phyloP scores from a whole-genome alignment of 2,888 invertebrate species.

The Tenodera sinensis region DNA sequence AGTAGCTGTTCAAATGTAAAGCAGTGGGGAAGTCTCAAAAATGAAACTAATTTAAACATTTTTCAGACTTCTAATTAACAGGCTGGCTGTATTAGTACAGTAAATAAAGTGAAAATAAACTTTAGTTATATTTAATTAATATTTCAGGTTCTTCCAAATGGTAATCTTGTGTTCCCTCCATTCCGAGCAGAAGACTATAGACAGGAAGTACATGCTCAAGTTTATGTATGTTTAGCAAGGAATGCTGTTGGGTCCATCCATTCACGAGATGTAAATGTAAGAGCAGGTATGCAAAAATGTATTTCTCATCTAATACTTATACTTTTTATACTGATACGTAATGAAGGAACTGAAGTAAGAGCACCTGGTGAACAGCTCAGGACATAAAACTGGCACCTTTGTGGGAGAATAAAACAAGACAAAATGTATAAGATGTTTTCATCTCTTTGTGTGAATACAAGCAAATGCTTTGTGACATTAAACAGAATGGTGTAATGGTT shows the following conservation, averaged over 20 bases:
- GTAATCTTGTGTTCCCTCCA: slow-evolving; percentile 89
- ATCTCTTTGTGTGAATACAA: too few relatives aligned
- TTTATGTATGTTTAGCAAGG: slow-evolving; percentile 87
- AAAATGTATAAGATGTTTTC: too few relatives aligned
- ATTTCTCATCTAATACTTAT: background rate
- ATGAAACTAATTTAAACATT: too few relatives aligned
- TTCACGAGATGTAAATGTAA: slow-evolving; percentile 88
- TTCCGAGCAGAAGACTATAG: slow-evolving; percentile 91
- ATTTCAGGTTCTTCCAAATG: slow-evolving; percentile 76
- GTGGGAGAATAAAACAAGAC: too few relatives aligned
- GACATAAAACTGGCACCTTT: too few relatives aligned
- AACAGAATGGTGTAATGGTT: too few relatives aligned
- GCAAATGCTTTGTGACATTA: too few relatives aligned
- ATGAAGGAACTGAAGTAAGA: background rate
- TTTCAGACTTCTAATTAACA: too few relatives aligned
- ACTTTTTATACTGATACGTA: background rate
- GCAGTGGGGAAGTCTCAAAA: too few relatives aligned
- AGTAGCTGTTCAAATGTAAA: too few relatives aligned
- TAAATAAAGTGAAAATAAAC: too few relatives aligned
- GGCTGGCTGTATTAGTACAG: too few relatives aligned
- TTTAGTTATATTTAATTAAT: slow-evolving; percentile 22
- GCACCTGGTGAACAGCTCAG: background rate
- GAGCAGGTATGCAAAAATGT: slow-evolving; percentile 68
- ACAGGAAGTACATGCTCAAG: slow-evolving; percentile 91
- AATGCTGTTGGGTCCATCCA: slow-evolving; percentile 87